phyloP scores from a whole-genome alignment of 1,140 invertebrate species.

The Hycleus cichorii region DNA sequence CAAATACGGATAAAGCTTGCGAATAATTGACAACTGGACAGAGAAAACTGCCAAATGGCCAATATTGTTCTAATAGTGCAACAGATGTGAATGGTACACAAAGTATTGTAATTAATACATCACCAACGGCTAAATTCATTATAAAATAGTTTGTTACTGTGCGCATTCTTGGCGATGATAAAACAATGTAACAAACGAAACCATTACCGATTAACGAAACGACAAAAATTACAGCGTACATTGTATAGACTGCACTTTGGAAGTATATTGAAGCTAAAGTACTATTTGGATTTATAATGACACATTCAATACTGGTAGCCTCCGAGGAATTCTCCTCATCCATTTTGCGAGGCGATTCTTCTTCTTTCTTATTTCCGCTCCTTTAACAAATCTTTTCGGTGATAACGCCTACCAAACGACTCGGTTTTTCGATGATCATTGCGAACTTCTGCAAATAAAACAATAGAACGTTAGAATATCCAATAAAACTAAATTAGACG shows the following conservation, averaged over 20 bases:
- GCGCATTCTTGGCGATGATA: conserved; percentile 68
- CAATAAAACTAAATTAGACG: too few species aligned
- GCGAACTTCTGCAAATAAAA: too few species aligned
- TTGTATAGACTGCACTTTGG: conserved; percentile 57
- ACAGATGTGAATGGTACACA: conserved; percentile 84
- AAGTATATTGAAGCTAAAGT: conserved; percentile 44
- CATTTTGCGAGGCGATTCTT: too few species aligned
- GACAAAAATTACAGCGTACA: conserved; percentile 69
- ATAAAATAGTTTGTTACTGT: conserved; percentile 86
- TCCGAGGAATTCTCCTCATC: neutral
- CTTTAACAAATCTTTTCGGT: too few species aligned
- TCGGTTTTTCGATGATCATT: too few species aligned
- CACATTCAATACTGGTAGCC: neutral
- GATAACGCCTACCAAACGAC: too few species aligned
- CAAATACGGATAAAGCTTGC: conserved; percentile 72
- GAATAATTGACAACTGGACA: conserved; percentile 73
- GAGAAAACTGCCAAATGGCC: conserved; percentile 73
- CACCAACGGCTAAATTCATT: conserved; percentile 74
- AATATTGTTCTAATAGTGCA: conserved; percentile 65
- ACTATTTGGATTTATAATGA: neutral
- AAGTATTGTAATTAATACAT: conserved; percentile 76
- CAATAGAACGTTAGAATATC: too few species aligned
- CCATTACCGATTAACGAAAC: conserved; percentile 70
- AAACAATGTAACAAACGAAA: conserved; percentile 74
- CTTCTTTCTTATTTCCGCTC: too few species aligned